phyloP scores from a whole-genome alignment of 2,797 vertebrate species.

The Sebastes hopkinsi region DNA sequence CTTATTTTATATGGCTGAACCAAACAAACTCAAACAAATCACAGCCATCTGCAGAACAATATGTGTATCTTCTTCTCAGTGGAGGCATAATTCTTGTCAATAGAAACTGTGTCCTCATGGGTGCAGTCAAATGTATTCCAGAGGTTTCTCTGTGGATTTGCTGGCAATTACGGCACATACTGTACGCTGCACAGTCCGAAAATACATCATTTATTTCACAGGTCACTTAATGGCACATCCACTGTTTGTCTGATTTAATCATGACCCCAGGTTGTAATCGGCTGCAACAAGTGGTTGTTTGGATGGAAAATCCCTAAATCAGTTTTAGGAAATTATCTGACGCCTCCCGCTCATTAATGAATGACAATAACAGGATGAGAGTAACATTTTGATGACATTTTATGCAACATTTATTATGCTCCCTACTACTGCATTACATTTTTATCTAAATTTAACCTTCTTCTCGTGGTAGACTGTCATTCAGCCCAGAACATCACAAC shows the following conservation, averaged over 20 bases:
- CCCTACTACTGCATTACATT: neutral
- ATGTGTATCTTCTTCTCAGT: neutral
- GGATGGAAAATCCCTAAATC: conserved; percentile 5
- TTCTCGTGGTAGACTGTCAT: neutral
- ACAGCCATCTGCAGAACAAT: neutral
- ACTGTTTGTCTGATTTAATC: neutral
- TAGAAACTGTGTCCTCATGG: neutral
- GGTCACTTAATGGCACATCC: neutral
- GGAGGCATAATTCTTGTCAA: neutral
- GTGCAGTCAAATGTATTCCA: neutral
- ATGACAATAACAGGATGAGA: neutral
- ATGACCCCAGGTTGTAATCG: neutral
- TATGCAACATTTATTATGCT: neutral
- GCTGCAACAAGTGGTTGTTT: neutral
- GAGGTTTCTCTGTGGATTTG: neutral
- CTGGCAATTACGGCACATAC: neutral
- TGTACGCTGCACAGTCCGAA: neutral
- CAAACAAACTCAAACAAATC: neutral
- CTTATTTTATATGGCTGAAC: neutral
- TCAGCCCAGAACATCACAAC: conserved; percentile 9
- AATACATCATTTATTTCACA: neutral
- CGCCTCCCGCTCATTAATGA: neutral
- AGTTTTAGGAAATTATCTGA: neutral
- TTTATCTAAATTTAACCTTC: neutral
- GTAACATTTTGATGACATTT: neutral